A percentile compares a stretch with the other conserved stretches of the same genome.
These are phyloP conservation scores for Sisyra nigra DNA, from an alignment of 2,888 invertebrate species.

Conservation along the genomic window DNA sequence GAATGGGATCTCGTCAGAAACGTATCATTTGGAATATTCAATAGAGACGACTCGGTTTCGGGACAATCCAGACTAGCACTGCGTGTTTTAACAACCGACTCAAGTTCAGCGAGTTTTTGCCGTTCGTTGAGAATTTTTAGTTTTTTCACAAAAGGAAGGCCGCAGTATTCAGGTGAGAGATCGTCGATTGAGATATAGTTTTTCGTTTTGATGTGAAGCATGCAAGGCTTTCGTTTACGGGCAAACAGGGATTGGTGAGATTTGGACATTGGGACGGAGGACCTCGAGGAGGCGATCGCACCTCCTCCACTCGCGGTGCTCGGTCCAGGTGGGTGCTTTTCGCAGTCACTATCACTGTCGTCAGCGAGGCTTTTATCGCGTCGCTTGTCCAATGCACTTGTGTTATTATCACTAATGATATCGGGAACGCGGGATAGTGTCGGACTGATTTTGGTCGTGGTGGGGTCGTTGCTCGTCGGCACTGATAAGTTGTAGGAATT, in stretches of 20 bases:
- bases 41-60: constrained; percentile 35
- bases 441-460: constrained; percentile 6
- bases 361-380: neutral
- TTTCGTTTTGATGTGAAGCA: constrained; percentile 28
- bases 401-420: constrained; percentile 13
- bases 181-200: constrained; percentile 74
- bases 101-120: constrained; percentile 69
- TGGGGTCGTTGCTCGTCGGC: neutral
- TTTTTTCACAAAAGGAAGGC: constrained; percentile 75
- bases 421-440: constrained; percentile 7
- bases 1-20: constrained; percentile 58
- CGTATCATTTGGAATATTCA: constrained; percentile 27
- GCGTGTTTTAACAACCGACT: constrained; percentile 55
- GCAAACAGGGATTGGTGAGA: constrained; percentile 1
- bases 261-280: neutral
- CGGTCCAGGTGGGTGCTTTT: constrained; percentile 8
- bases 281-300: constrained; percentile 2
- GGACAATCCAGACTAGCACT: constrained; percentile 67
- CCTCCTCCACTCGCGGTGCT: neutral
- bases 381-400: constrained; percentile 13
- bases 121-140: constrained; percentile 77
- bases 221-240: constrained; percentile 11
- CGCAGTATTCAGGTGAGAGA: constrained; percentile 72
- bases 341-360: constrained; percentile 13
- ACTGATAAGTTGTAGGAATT: constrained; percentile 10